Conservation (phyloP, 2,113 vertebrate species). For the Sinocyclocheilus anophthalmus region DNA sequence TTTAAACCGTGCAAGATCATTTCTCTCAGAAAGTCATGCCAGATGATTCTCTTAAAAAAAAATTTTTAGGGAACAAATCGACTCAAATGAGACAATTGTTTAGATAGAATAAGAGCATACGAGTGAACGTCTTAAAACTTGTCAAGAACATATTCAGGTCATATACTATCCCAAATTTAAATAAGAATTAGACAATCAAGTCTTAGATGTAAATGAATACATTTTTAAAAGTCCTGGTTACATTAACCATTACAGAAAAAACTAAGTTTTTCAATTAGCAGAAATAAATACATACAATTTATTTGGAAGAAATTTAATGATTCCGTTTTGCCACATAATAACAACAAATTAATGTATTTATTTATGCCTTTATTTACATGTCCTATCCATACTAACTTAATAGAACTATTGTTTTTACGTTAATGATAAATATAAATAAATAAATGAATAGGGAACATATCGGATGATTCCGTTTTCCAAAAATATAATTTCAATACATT, state of each 20-base stretch:
- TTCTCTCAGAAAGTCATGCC: neutral
- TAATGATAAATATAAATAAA: too few relatives aligned
- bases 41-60: neutral
- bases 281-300: neutral
- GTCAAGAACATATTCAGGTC: neutral
- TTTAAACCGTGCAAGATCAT: neutral
- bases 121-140: neutral
- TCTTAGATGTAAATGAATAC: neutral
- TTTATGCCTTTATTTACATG: neutral
- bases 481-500: too few relatives aligned
- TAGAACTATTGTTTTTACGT: neutral
- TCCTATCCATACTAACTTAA: neutral
- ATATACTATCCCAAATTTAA: neutral
- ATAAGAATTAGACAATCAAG: neutral
- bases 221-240: too few relatives aligned
- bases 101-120: too few relatives aligned
- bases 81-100: too few relatives aligned
- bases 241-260: too few relatives aligned
- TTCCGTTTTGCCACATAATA: too few relatives aligned
- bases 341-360: too few relatives aligned
- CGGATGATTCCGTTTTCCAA: too few relatives aligned
- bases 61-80: neutral
- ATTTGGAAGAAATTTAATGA: too few relatives aligned
- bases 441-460: too few relatives aligned
- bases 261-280: neutral